Conservation (phyloP, 2,888 invertebrate species). For the Scaptomyza polygonia region DNA sequence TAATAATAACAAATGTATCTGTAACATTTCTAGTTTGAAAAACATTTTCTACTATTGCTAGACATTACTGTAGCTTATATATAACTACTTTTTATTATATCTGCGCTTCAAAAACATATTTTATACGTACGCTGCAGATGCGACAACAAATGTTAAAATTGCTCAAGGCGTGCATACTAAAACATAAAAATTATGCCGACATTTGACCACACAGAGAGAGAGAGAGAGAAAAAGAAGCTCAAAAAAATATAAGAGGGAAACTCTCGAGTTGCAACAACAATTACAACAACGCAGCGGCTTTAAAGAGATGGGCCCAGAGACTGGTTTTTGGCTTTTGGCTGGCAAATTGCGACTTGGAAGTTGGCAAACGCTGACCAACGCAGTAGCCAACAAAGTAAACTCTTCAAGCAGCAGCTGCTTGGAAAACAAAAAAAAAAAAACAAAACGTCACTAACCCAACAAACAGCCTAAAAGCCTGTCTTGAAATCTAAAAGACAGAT, state of each 20-base stretch:
- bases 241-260: conserved; percentile 63
- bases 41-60: neutral
- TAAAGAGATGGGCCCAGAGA: conserved; percentile 74
- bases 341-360: conserved; percentile 59
- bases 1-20: neutral
- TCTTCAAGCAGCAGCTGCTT: conserved; percentile 59
- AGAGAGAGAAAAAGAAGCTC: neutral
- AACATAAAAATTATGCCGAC: conserved; percentile 71
- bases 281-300: conserved; percentile 40
- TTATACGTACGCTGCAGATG: conserved; percentile 47
- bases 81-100: conserved; percentile 54
- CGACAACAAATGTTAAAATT: conserved; percentile 65
- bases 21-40: neutral
- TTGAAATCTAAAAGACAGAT: conserved; percentile 42
- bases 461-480: conserved; percentile 21
- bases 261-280: conserved; percentile 29
- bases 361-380: conserved; percentile 34
- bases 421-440: conserved; percentile 26
- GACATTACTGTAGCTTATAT: neutral
- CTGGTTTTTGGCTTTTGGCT: conserved; percentile 75
- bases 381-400: conserved; percentile 35
- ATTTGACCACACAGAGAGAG: conserved; percentile 70
- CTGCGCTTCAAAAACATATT: conserved; percentile 49
- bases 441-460: conserved; percentile 32
- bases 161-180: conserved; percentile 71